phyloP scores from a whole-genome alignment of 2,888 invertebrate genomes.

The Sphaeridia pumilis region DNA sequence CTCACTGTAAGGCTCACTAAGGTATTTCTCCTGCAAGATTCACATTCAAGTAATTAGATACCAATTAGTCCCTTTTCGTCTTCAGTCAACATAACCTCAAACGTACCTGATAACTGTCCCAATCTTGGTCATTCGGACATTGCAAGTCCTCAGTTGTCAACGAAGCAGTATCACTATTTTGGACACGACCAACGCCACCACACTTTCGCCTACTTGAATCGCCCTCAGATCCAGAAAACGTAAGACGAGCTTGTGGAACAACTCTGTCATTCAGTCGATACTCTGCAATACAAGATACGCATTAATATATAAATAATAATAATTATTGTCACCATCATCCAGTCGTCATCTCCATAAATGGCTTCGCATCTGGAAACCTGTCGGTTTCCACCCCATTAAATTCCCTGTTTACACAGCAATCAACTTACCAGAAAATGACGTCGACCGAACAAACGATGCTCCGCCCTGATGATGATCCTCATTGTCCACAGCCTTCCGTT shows the following conservation, averaged over 20 bases:
- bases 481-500: conserved; percentile 20
- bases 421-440: conserved; percentile 22
- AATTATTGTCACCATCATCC: background rate
- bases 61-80: too few relatives aligned
- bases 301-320: background rate
- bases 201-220: background rate
- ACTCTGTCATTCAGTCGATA: conserved; percentile 13
- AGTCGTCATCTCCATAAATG: background rate
- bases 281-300: conserved; percentile 6
- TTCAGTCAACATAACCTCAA: background rate
- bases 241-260: conserved; percentile 7
- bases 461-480: conserved; percentile 14
- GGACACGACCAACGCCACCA: conserved; percentile 13
- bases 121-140: conserved; percentile 30
- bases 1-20: conserved; percentile 35
- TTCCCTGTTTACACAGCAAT: background rate
- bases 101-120: conserved; percentile 36
- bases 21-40: conserved; percentile 35
- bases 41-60: too few relatives aligned
- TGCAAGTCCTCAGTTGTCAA: conserved; percentile 30
- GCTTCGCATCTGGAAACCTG: too few relatives aligned
- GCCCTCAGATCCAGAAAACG: conserved; percentile 10
- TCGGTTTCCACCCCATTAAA: too few relatives aligned
- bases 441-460: conserved; percentile 13
- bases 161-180: conserved; percentile 32